Percentiles rank a stretch among this genome's conserved stretches.
These are phyloP conservation scores for Drosophila subobscura DNA, from an alignment of 1,140 invertebrate genomes.

Conservation along the genomic window DNA sequence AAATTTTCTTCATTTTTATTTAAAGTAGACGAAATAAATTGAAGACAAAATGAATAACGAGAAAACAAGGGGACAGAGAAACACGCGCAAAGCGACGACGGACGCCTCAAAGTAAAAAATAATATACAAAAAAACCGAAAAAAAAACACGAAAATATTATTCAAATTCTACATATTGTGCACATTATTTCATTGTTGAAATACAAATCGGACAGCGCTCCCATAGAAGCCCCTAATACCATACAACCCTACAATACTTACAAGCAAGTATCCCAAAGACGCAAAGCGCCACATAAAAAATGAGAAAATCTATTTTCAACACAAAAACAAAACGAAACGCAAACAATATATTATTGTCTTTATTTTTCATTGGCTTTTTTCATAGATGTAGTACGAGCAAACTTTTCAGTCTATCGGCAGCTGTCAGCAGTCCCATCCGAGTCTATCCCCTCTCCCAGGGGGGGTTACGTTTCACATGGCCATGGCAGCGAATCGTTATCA, in stretches of 20 bases:
- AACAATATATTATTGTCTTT: conserved; percentile 22
- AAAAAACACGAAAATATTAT: conserved; percentile 58
- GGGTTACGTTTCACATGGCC: conserved; percentile 33
- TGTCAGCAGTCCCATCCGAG: neutral
- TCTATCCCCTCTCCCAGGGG: conserved; percentile 10
- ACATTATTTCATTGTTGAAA: conserved; percentile 67
- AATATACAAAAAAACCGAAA: conserved; percentile 18
- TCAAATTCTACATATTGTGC: conserved; percentile 73
- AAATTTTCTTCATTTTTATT: conserved; percentile 79
- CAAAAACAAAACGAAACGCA: conserved; percentile 10
- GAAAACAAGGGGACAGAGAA: conserved; percentile 48
- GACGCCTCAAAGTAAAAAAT: conserved; percentile 28
- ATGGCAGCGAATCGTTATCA: conserved; percentile 20
- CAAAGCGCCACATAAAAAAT: conserved; percentile 62
- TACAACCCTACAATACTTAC: conserved; percentile 28
- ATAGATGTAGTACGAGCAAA: conserved; percentile 3
- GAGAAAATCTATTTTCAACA: conserved; percentile 51
- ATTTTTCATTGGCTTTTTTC: conserved; percentile 9
- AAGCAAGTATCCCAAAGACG: conserved; percentile 26
- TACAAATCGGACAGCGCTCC: conserved; percentile 62
- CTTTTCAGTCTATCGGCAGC: conserved; percentile 11
- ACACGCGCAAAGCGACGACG: conserved; percentile 63
- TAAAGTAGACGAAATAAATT: conserved; percentile 78
- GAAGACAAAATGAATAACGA: conserved; percentile 52
- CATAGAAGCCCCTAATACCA: conserved; percentile 31